A percentile compares a stretch with the other conserved stretches of the same genome.
phyloP scores from a whole-genome alignment of 2,888 invertebrate species.

The Eilema griseolum region DNA sequence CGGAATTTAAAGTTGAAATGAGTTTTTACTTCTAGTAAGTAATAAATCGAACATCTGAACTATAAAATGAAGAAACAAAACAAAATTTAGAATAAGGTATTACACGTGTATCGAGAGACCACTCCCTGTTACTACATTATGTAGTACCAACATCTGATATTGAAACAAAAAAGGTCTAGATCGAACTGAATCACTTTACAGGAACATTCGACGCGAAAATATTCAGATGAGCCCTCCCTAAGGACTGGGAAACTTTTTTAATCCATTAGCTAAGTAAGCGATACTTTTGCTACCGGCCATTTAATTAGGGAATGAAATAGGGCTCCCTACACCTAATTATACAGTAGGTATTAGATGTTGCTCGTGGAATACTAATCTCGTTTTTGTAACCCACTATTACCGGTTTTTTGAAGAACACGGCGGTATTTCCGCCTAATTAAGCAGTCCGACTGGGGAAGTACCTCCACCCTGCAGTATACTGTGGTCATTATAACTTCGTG shows the following conservation, averaged over 20 bases:
- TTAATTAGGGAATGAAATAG: slow-evolving; percentile 12
- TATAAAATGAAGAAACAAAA: neutral
- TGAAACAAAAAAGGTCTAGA: neutral
- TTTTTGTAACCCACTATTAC: neutral
- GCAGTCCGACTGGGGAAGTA: no score
- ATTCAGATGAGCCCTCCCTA: slow-evolving; percentile 8
- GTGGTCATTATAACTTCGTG: no score
- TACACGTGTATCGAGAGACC: neutral
- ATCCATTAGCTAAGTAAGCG: slow-evolving; percentile 33
- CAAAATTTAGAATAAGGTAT: neutral
- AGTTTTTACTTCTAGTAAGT: neutral
- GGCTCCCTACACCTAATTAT: neutral
- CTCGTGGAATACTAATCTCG: neutral
- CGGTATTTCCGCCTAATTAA: no score
- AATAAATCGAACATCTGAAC: neutral
- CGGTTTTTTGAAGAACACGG: no score
- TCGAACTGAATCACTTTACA: slow-evolving; percentile 3
- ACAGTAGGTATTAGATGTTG: neutral
- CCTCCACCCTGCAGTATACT: no score
- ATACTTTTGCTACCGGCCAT: slow-evolving; percentile 22
- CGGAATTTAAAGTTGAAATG: neutral
- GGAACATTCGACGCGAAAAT: slow-evolving; percentile 3
- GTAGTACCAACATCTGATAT: neutral
- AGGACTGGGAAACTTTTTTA: slow-evolving; percentile 13
- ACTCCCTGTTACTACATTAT: neutral